phyloP scores from a whole-genome alignment of 2,888 invertebrate genomes.

The Apocheima hispidaria region DNA sequence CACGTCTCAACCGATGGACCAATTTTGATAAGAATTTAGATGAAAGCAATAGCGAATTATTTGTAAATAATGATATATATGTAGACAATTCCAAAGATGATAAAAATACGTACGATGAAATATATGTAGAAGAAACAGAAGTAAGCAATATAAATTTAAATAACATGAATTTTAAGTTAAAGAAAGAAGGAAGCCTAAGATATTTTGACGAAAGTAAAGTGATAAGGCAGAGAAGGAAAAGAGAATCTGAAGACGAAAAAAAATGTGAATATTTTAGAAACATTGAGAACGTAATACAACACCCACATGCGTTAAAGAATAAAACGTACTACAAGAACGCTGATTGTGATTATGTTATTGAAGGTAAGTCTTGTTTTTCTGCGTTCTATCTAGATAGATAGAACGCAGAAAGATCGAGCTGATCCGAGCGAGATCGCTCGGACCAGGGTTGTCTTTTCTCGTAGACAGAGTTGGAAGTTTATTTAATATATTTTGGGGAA shows the following conservation, averaged over 20 bases:
- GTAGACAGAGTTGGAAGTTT: too few relatives aligned
- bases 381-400: too few relatives aligned
- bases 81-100: constrained; percentile 48
- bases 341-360: constrained; percentile 68
- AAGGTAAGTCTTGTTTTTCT: constrained; percentile 58
- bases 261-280: constrained; percentile 2
- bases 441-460: too few relatives aligned
- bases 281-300: constrained; percentile 52
- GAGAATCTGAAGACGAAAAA: constrained; percentile 28
- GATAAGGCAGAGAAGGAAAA: constrained; percentile 28
- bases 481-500: too few relatives aligned
- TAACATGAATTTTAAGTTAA: constrained; percentile 43
- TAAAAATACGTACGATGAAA: constrained; percentile 49
- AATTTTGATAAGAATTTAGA: constrained; percentile 46
- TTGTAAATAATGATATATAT: constrained; percentile 50
- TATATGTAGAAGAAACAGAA: constrained; percentile 55
- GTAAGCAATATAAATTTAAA: constrained; percentile 52
- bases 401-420: too few relatives aligned
- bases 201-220: constrained; percentile 44
- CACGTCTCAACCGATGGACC: constrained; percentile 49
- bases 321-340: constrained; percentile 65
- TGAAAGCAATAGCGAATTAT: constrained; percentile 35
- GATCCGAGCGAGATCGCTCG: too few relatives aligned
- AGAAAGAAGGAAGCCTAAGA: constrained; percentile 38
- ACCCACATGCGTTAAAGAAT: constrained; percentile 62